Evolutionary conservation across 1,140 invertebrate genomes (phyloP).

Genomic region (Prorops nasuta): DNA sequence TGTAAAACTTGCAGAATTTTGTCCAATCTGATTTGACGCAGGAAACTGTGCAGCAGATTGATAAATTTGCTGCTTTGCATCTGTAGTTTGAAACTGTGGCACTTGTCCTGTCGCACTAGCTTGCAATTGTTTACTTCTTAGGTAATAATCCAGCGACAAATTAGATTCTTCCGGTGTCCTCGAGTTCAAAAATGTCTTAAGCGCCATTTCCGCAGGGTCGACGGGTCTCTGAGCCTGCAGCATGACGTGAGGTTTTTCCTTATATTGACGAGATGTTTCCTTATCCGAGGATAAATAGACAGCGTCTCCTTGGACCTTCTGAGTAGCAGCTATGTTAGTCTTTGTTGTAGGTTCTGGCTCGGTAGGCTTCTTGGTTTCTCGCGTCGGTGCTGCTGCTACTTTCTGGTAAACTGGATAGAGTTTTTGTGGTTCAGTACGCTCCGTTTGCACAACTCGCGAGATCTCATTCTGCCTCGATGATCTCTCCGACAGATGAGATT

Average conservation of each 20-base stretch:
- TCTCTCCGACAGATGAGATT: slow-evolving; percentile 31
- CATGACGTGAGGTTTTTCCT: neutral
- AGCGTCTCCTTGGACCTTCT: no score
- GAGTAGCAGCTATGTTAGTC: no score
- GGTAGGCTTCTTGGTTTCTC: neutral
- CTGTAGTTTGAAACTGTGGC: no score
- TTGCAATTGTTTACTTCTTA: no score
- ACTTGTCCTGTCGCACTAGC: no score
- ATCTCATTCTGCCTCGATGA: slow-evolving; percentile 10
- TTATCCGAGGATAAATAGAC: neutral
- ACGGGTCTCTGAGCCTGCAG: neutral
- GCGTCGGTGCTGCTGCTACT: neutral
- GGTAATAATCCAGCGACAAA: slow-evolving; percentile 38
- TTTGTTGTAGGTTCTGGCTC: neutral
- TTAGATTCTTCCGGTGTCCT: slow-evolving; percentile 45
- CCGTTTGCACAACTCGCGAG: neutral
- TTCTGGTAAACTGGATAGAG: slow-evolving; percentile 1
- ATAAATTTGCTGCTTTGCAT: no score
- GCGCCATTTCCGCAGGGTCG: slow-evolving; percentile 5
- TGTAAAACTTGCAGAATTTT: no score
- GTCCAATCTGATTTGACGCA: no score
- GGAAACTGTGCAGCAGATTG: no score
- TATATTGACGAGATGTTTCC: neutral
- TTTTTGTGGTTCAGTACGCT: slow-evolving; percentile 1
- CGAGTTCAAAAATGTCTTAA: slow-evolving; percentile 35